Conservation (phyloP, 2,113 vertebrate species). For the Spea bombifrons region DNA sequence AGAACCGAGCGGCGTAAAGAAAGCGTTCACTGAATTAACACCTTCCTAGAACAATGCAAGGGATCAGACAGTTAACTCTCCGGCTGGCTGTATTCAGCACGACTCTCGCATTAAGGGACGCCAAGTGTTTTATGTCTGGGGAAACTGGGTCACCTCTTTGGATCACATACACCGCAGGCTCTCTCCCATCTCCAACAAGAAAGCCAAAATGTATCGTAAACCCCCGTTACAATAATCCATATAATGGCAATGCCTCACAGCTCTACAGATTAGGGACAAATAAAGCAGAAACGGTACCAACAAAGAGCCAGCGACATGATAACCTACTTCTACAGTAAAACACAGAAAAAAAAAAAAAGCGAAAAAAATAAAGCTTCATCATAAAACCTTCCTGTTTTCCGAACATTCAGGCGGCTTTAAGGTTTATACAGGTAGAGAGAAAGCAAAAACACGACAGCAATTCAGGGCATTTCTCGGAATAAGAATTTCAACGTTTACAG, state of each 20-base stretch:
- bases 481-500: too few species aligned
- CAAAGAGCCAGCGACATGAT: not conserved
- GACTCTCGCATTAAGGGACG: not conserved
- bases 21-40: not conserved
- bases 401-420: too few species aligned
- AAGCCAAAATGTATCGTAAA: not conserved
- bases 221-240: not conserved
- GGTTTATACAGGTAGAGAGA: not conserved
- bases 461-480: too few species aligned
- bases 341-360: not conserved
- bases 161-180: not conserved
- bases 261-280: not conserved
- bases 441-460: not conserved
- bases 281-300: too few species aligned
- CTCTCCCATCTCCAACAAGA: not conserved
- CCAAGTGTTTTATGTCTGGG: not conserved
- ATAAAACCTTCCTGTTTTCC: too few species aligned
- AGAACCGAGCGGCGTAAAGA: not conserved
- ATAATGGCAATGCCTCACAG: too few species aligned
- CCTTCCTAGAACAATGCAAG: not conserved
- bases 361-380: not conserved
- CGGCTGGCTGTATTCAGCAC: not conserved
- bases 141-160: constrained; percentile 31
- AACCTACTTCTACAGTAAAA: not conserved
- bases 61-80: not conserved